A percentile compares a stretch with the other conserved stretches of the same genome.
phyloP scores from a whole-genome alignment of 2,113 vertebrate genomes.

The Aythya baeri region DNA sequence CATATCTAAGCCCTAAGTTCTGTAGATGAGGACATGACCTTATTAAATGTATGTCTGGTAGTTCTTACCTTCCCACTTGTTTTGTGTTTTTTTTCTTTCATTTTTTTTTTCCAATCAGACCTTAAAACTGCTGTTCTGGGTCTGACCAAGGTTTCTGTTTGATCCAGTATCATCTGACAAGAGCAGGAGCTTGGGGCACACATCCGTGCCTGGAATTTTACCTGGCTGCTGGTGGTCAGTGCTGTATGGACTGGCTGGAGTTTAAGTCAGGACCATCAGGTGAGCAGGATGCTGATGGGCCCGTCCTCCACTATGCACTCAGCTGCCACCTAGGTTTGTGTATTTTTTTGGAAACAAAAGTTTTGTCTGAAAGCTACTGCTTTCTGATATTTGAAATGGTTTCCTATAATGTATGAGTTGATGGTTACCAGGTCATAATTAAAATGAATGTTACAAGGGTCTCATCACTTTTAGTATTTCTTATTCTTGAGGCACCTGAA shows the following conservation, averaged over 20 bases:
- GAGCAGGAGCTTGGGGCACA: accelerated
- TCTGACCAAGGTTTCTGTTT: background rate
- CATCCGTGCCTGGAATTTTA: background rate
- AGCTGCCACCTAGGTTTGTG: background rate
- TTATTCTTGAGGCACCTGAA: background rate
- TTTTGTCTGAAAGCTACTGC: background rate
- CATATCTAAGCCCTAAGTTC: background rate
- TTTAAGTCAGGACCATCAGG: background rate
- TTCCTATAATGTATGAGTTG: background rate
- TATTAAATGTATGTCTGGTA: background rate
- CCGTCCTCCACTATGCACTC: background rate
- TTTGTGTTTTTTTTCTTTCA: background rate
- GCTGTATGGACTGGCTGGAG: background rate
- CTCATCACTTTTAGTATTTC: background rate
- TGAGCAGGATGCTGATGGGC: background rate
- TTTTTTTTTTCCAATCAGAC: background rate
- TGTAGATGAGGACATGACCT: background rate
- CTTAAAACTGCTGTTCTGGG: background rate
- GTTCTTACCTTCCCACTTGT: accelerated
- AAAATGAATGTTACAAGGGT: background rate
- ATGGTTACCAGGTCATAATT: background rate
- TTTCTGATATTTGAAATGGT: background rate
- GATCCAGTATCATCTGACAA: background rate
- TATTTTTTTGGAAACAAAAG: background rate
- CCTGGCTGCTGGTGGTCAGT: background rate